Percentiles rank a stretch among this genome's conserved stretches.
Conservation (phyloP, 2,888 invertebrate species). For the Zygaena filipendulae region DNA sequence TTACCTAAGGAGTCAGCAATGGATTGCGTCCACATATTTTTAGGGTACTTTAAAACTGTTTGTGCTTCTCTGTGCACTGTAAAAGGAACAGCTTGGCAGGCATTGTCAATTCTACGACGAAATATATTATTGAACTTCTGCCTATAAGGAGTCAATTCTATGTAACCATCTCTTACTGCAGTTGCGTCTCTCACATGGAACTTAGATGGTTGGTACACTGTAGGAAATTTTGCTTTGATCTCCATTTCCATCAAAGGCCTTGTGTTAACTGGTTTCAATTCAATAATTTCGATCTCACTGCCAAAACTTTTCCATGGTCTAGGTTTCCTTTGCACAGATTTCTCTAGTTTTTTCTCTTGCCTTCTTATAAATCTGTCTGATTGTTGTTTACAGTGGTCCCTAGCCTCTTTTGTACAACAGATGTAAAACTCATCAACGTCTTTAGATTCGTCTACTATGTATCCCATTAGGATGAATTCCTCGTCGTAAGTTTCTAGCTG, state of each 20-base stretch:
- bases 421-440: slow-evolving; percentile 77
- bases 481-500: slow-evolving; percentile 42
- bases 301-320: slow-evolving; percentile 71
- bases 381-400: slow-evolving; percentile 61
- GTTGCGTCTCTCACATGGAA: slow-evolving; percentile 66
- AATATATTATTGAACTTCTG: slow-evolving; percentile 67
- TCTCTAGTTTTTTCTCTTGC: slow-evolving; percentile 66
- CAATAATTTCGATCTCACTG: slow-evolving; percentile 72
- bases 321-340: slow-evolving; percentile 66
- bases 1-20: slow-evolving; percentile 43
- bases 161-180: slow-evolving; percentile 74
- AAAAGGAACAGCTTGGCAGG: slow-evolving; percentile 67
- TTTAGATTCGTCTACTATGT: slow-evolving; percentile 70
- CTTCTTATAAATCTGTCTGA: slow-evolving; percentile 64
- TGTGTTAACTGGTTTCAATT: slow-evolving; percentile 54
- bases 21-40: slow-evolving; percentile 77
- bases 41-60: slow-evolving; percentile 74
- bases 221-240: slow-evolving; percentile 72
- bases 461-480: slow-evolving; percentile 71
- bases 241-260: slow-evolving; percentile 75
- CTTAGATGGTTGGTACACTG: slow-evolving; percentile 39
- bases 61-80: slow-evolving; percentile 65
- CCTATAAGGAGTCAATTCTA: slow-evolving; percentile 71
- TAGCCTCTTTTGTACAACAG: slow-evolving; percentile 68
- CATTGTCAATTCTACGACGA: slow-evolving; percentile 66